These are phyloP conservation scores for Neogobius melanostomus DNA, from an alignment of 2,113 vertebrate genomes.

Conservation along the genomic window DNA sequence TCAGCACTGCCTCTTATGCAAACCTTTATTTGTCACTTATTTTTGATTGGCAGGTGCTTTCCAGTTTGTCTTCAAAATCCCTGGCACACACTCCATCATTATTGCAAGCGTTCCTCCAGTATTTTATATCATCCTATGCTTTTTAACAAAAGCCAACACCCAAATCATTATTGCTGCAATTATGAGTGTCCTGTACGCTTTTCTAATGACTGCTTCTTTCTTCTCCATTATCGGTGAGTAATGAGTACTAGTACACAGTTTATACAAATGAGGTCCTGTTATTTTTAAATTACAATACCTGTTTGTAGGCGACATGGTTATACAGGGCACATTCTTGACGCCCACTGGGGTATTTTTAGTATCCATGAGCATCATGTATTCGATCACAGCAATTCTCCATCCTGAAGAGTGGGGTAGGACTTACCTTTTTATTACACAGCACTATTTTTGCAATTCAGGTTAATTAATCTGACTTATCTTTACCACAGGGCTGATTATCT, in stretches of 20 bases:
- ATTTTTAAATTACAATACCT: not conserved
- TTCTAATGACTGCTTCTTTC: conserved; percentile 81
- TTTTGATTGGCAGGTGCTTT: conserved; percentile 70
- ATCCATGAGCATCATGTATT: conserved; percentile 74
- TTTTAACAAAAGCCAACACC: conserved; percentile 66
- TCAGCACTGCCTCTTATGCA: not conserved
- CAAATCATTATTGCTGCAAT: conserved; percentile 78
- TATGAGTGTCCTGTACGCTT: conserved; percentile 79
- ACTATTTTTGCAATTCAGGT: too few species aligned
- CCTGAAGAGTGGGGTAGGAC: conserved; percentile 74
- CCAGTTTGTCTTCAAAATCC: conserved; percentile 74
- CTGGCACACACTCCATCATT: conserved; percentile 68
- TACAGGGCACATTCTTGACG: conserved; percentile 76
- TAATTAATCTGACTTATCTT: conserved; percentile 6
- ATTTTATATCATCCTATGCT: conserved; percentile 77
- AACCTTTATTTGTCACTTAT: not conserved
- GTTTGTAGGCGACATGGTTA: conserved; percentile 76
- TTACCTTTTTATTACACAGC: not conserved
- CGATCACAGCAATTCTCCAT: conserved; percentile 77
- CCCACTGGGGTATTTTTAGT: conserved; percentile 80
- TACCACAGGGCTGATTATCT: conserved; percentile 69
- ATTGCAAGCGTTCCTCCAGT: conserved; percentile 71
- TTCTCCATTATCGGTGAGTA: conserved; percentile 78
- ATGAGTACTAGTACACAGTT: conserved; percentile 46
- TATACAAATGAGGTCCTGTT: not conserved